These are phyloP conservation scores for Pampus argenteus DNA, from an alignment of 2,797 vertebrate genomes.

Conservation along the genomic window DNA sequence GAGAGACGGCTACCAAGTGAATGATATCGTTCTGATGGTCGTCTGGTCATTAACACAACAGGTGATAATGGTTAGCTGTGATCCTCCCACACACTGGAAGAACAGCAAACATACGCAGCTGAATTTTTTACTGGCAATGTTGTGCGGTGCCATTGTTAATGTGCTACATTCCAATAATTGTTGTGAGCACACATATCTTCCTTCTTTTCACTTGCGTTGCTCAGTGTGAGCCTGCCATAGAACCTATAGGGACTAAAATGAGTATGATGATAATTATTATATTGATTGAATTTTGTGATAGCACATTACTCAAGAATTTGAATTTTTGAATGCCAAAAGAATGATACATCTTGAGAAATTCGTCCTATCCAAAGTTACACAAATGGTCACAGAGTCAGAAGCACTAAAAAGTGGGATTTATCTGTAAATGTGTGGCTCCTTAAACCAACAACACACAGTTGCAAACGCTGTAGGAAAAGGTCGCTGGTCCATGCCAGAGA, in stretches of 20 bases:
- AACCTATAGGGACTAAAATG: background rate
- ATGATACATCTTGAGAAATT: background rate
- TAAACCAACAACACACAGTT: conserved; percentile 34
- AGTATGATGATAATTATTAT: background rate
- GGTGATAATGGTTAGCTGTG: background rate
- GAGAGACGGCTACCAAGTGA: background rate
- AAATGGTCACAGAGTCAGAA: conserved; percentile 4
- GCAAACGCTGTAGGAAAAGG: conserved; percentile 32
- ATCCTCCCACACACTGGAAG: background rate
- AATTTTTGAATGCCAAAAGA: conserved; percentile 5
- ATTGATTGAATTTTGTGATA: background rate
- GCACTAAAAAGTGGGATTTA: conserved; percentile 18
- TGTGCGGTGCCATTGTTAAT: conserved; percentile 37
- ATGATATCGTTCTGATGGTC: background rate
- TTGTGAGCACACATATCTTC: conserved; percentile 28
- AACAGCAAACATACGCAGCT: conserved; percentile 5
- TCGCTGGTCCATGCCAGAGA: conserved; percentile 13
- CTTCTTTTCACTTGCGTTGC: conserved; percentile 5
- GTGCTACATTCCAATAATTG: conserved; percentile 53
- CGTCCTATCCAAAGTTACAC: background rate
- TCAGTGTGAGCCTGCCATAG: background rate
- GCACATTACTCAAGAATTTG: background rate
- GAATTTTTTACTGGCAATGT: conserved; percentile 20
- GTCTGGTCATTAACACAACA: conserved; percentile 1
- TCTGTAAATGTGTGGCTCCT: conserved; percentile 26